Percentiles rank a stretch among this genome's conserved stretches.
Conservation (phyloP, 2,113 vertebrate genomes). For the Austrofundulus limnaeus region DNA sequence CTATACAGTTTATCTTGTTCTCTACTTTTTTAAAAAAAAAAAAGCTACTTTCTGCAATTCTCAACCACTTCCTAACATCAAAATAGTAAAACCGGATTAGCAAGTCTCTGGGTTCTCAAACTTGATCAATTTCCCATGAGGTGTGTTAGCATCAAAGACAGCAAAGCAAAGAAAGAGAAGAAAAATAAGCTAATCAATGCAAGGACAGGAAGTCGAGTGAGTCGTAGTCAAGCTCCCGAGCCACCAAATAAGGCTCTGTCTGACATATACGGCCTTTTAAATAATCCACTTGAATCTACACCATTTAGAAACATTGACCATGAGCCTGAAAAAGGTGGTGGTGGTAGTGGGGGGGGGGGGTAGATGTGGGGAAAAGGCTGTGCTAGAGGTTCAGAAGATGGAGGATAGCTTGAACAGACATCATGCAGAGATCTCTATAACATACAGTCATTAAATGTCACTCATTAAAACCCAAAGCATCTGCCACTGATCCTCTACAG, state of each 20-base stretch:
- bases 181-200: constrained; percentile 71
- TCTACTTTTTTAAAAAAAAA: neutral
- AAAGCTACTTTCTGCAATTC: neutral
- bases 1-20: neutral
- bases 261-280: constrained; percentile 69
- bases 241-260: constrained; percentile 70
- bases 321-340: constrained; percentile 36
- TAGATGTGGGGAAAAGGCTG: too few species aligned
- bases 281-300: constrained; percentile 76
- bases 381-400: constrained; percentile 24
- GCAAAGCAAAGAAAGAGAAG: constrained; percentile 27
- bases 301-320: constrained; percentile 68
- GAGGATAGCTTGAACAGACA: constrained; percentile 31
- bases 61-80: neutral
- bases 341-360: constrained; percentile 25
- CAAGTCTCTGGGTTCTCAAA: constrained; percentile 22
- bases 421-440: constrained; percentile 30
- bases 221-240: constrained; percentile 62
- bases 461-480: constrained; percentile 60
- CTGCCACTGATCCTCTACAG: constrained; percentile 37
- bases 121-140: constrained; percentile 39
- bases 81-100: constrained; percentile 18
- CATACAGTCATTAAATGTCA: constrained; percentile 44
- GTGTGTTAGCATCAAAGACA: constrained; percentile 42
- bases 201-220: constrained; percentile 58